phyloP scores from a whole-genome alignment of 1,140 invertebrate species.

The Drosophila pectinifera region DNA sequence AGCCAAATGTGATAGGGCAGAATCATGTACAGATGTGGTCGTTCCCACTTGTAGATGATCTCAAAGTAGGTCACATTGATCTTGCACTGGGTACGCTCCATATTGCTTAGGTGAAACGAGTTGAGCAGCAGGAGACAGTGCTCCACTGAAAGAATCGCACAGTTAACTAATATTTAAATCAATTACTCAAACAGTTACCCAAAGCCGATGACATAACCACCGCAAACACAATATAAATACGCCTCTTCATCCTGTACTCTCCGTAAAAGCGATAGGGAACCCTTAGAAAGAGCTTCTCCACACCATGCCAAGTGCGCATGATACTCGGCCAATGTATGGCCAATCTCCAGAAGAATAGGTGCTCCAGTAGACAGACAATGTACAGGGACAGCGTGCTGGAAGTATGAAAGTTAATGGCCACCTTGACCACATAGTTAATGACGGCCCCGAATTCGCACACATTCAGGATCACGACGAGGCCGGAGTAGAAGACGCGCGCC shows the following conservation, averaged over 20 bases:
- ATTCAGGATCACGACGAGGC: constrained; percentile 56
- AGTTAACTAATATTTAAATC: background rate
- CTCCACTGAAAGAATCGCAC: constrained; percentile 46
- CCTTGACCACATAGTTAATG: constrained; percentile 48
- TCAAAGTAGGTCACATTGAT: constrained; percentile 73
- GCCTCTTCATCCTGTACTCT: constrained; percentile 68
- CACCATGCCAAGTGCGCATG: constrained; percentile 61
- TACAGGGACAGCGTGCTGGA: constrained; percentile 71
- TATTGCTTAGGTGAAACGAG: constrained; percentile 67
- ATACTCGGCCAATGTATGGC: constrained; percentile 71
- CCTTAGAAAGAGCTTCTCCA: constrained; percentile 70
- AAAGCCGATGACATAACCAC: constrained; percentile 66
- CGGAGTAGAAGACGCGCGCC: constrained; percentile 54
- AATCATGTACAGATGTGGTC: constrained; percentile 66
- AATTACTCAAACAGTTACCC: constrained; percentile 26
- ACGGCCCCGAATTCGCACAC: constrained; percentile 64
- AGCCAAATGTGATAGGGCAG: constrained; percentile 67
- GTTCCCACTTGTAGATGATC: constrained; percentile 72
- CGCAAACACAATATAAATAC: constrained; percentile 66
- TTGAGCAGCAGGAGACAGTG: constrained; percentile 67
- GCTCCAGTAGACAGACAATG: constrained; percentile 74
- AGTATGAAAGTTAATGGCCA: constrained; percentile 68
- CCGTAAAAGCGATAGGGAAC: constrained; percentile 74
- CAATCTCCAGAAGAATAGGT: constrained; percentile 76
- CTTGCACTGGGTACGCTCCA: constrained; percentile 75